A percentile compares a stretch with the other conserved stretches of the same genome.
Conservation (phyloP, 2,113 vertebrate species). For the Clarias macrocephalus region DNA sequence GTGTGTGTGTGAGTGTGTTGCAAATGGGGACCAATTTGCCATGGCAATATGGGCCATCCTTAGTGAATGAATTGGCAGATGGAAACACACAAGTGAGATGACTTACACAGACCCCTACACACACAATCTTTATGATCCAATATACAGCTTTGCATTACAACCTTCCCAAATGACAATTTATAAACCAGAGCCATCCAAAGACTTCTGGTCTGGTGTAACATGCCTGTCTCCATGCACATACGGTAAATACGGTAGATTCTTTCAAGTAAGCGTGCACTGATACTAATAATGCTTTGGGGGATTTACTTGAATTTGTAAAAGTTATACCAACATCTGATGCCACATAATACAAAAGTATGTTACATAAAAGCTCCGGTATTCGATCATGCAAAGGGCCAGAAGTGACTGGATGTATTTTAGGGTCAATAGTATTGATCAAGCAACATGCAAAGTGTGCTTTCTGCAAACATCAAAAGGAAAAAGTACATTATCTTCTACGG, state of each 20-base stretch:
- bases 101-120: slow-evolving; percentile 13
- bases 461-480: background rate
- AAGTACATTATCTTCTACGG: background rate
- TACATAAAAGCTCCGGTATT: background rate
- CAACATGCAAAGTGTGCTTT: background rate
- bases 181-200: background rate
- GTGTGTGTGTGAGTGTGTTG: slow-evolving; percentile 20
- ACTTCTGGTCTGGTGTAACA: background rate
- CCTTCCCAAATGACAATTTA: background rate
- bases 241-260: background rate
- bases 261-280: background rate
- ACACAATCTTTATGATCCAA: background rate
- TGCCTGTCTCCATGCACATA: background rate
- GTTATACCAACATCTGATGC: background rate
- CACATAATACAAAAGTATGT: background rate
- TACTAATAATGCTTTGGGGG: background rate
- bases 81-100: slow-evolving; percentile 19
- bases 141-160: background rate
- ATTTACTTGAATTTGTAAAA: background rate
- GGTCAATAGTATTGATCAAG: background rate
- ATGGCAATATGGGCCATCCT: slow-evolving; percentile 22
- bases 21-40: slow-evolving; percentile 36
- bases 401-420: background rate
- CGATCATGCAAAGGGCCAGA: background rate
- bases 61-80: slow-evolving; percentile 50